These are phyloP conservation scores for Callipepla squamata DNA, from an alignment of 2,113 vertebrate species.

Conservation along the genomic window DNA sequence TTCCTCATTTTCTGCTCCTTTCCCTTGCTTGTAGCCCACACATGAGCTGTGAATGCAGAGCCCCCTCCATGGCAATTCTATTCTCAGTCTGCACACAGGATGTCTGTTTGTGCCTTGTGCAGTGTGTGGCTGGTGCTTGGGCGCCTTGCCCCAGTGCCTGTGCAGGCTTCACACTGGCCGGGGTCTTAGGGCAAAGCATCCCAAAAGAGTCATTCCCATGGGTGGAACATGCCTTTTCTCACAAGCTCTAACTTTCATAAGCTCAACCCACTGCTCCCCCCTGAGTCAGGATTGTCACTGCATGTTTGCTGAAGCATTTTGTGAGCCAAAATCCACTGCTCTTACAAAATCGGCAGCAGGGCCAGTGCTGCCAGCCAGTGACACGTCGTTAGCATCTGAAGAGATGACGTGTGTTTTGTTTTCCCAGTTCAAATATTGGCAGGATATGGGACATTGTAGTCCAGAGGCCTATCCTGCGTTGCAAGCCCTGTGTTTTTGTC, in stretches of 20 bases:
- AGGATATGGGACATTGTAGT: background rate
- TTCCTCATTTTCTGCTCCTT: background rate
- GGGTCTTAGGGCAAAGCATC: background rate
- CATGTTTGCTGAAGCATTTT: background rate
- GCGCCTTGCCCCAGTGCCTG: background rate
- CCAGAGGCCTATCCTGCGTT: background rate
- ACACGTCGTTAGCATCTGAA: background rate
- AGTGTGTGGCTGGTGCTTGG: rapidly evolving
- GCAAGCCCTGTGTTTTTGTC: rapidly evolving
- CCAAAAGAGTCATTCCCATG: rapidly evolving
- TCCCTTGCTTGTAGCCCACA: rapidly evolving
- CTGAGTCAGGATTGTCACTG: background rate
- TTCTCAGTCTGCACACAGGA: rapidly evolving
- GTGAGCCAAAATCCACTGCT: background rate
- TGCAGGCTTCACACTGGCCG: background rate
- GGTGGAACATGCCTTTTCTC: background rate
- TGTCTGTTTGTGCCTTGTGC: background rate
- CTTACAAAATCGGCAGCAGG: background rate
- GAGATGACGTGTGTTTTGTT: background rate
- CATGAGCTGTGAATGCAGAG: rapidly evolving
- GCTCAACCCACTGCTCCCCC: background rate
- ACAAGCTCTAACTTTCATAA: background rate
- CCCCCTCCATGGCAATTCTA: background rate
- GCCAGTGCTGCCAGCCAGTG: background rate
- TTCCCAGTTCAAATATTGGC: background rate